Evolutionary conservation across 2,797 vertebrate genomes (phyloP).

Genomic region (Hippopotamyrus pictus): DNA sequence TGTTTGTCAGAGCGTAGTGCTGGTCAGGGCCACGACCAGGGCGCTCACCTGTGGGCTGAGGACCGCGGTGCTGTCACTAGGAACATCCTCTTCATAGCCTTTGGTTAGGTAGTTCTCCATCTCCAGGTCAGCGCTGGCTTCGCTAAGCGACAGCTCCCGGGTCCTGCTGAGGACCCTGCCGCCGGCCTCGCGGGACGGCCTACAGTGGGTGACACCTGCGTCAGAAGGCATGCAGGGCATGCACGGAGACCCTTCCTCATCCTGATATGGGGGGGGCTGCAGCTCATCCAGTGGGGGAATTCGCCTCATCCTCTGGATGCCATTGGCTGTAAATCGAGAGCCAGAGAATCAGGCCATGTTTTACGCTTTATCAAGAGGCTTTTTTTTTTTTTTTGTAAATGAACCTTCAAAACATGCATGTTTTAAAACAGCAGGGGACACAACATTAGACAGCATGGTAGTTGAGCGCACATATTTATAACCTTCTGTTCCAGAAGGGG

Average conservation of each 20-base stretch:
- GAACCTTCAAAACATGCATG: not conserved
- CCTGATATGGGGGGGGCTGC: slow-evolving; percentile 84
- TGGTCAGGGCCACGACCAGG: not conserved
- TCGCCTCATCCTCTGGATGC: slow-evolving; percentile 83
- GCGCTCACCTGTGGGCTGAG: slow-evolving; percentile 81
- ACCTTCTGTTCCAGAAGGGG: not conserved
- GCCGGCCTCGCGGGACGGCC: slow-evolving; percentile 61
- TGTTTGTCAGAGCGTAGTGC: not conserved
- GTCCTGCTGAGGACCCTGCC: slow-evolving; percentile 54
- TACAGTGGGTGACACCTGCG: slow-evolving; percentile 64
- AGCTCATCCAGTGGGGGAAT: slow-evolving; percentile 74
- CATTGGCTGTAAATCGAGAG: slow-evolving; percentile 60
- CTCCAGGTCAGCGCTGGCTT: slow-evolving; percentile 80
- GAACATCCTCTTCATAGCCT: slow-evolving; percentile 86
- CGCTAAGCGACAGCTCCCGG: slow-evolving; percentile 72
- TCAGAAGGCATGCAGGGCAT: slow-evolving; percentile 66
- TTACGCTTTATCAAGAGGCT: not conserved
- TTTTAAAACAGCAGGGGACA: not conserved
- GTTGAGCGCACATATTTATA: not conserved
- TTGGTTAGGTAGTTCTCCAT: slow-evolving; percentile 85
- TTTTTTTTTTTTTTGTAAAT: not conserved
- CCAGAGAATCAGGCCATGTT: not conserved
- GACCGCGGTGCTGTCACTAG: slow-evolving; percentile 89
- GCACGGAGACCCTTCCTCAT: slow-evolving; percentile 59
- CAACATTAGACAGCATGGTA: not conserved